Base-by-base conservation (phyloP, 2,113 vertebrate genomes). In the Tetrax tetrax region DNA sequence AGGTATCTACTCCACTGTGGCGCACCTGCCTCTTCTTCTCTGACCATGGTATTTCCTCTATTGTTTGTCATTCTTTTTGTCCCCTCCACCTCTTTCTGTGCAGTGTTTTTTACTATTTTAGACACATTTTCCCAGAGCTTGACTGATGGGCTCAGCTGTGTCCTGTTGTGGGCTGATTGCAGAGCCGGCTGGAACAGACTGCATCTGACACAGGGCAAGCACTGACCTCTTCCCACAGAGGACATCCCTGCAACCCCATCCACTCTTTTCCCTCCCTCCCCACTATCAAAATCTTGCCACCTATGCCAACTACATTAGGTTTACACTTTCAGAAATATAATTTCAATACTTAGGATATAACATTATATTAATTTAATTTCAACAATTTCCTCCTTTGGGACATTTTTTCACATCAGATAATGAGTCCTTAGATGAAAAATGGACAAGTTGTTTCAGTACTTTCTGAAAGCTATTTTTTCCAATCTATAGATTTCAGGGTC, bases 161-260 rank as follows among this genome's bases (percentile, higher is more conserved):
- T 80, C 23, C 33, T 71, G 16, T 31, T 12, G 19, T 19, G 17
- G 65, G 15, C 7, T 75, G 50, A 35, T 47, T 27, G 14, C 12
- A 18, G 43, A 85, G 31, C 5, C 1, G 4, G 9, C 38, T 64
- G n/a, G n/a, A 77, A 35, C 0, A 0, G 5, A 21, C 27, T 79
- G 31, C 66, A 47, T 12, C 41, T 48, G 57, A 33, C 27, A 51
- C 16, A 61, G 19, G 16, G 24, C 41, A 83, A 9, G 13, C 15
- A 21, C 3, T 15, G 28, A 71, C 18, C 20, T 76, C 24, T 54
- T 64, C n/a, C 14, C 19, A 23, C 6, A n/a, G 24, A 59, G 28
- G 7, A 16, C 24, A 76, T 4, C 0, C 9, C 60, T 66, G 35
- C 7, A 57, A 21, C 16, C 6, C 3, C 23, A 38, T 35, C 27